Evolutionary conservation across 2,888 invertebrate species (phyloP).

Genomic region (Xylota segnis): DNA sequence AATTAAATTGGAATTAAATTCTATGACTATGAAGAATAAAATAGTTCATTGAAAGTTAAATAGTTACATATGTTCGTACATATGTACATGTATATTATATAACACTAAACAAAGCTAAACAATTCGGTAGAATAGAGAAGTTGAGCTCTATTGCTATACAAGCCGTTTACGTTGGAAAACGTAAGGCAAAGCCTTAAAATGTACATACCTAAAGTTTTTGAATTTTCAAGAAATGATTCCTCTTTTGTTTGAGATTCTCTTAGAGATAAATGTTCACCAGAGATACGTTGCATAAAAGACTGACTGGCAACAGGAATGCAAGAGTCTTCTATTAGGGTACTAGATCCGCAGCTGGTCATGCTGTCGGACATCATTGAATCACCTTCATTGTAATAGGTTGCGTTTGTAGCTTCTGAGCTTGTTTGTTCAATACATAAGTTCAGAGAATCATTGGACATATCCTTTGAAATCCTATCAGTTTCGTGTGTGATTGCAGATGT

Average conservation of each 20-base stretch:
- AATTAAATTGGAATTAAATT: too few species aligned
- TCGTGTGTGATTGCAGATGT: constrained; percentile 78
- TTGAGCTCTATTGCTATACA: constrained; percentile 64
- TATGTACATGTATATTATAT: background rate
- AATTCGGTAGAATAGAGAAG: constrained; percentile 20
- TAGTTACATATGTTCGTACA: background rate
- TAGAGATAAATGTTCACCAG: constrained; percentile 25
- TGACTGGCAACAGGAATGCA: constrained; percentile 79
- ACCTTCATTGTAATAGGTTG: constrained; percentile 93
- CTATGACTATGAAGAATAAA: too few species aligned
- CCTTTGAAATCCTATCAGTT: constrained; percentile 80
- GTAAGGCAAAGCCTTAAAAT: constrained; percentile 17
- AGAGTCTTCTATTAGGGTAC: constrained; percentile 90
- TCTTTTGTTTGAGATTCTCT: constrained; percentile 31
- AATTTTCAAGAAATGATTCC: constrained; percentile 30
- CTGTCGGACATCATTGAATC: constrained; percentile 95
- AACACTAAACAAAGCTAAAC: background rate
- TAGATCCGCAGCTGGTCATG: constrained; percentile 92
- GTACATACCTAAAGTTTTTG: constrained; percentile 59
- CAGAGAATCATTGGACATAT: constrained; percentile 83
- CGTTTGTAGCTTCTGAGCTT: constrained; percentile 92
- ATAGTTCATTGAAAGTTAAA: too few species aligned
- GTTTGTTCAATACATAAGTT: constrained; percentile 89
- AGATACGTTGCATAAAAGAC: constrained; percentile 11
- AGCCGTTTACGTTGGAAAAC: background rate